Base-by-base conservation (phyloP, 2,888 invertebrate species). In the Drosophila cognata region DNA sequence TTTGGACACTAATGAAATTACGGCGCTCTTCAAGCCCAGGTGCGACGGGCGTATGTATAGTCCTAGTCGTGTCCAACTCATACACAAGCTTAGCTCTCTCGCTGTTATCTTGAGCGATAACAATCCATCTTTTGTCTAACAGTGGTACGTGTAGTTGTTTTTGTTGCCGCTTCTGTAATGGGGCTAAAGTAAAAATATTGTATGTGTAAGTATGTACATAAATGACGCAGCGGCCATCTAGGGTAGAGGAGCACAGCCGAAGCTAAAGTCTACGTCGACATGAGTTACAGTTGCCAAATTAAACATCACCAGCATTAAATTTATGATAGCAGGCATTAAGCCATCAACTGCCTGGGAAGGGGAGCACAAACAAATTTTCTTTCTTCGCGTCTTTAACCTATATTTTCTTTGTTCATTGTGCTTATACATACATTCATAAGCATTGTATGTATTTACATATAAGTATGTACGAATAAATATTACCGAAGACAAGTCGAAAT, bases 21-120 rank as follows among this genome's bases (percentile, higher is more conserved):
- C 77, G 74, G 77, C 50, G 57, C 65, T 57, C 71, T 63, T 63
- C 33, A 51, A 52, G 48, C 58, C 29, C 63, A 66, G 64, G 66
- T 55, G 61, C 53, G 46, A 55, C 36, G 43, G 57, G 29, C 18
- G 41, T 43, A 52, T 38, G 51, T 25, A 50, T 8, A 4, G 13
- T 46, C 46, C 46, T 46, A 46, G 16, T 21, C 65, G 50, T 57
- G 41, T n/a, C 48, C 43, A 35, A 52, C 63, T 28, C 41, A 66
- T 2, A 41, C 51, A 31, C 52, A 16, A 29, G 29, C 18, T 56
- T 25, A 41, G 56, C 69, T 56, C 57, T 58, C 81, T 56, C 52
- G 63, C 81, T 84, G 81, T 91, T 92, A 92, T 92, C 88, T 86
- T 92, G 84, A 91, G 83, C 90, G 92, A 92, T 92, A 92, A 92